Conservation (phyloP, 1,140 invertebrate genomes). For the Brevipalpus yothersi region DNA sequence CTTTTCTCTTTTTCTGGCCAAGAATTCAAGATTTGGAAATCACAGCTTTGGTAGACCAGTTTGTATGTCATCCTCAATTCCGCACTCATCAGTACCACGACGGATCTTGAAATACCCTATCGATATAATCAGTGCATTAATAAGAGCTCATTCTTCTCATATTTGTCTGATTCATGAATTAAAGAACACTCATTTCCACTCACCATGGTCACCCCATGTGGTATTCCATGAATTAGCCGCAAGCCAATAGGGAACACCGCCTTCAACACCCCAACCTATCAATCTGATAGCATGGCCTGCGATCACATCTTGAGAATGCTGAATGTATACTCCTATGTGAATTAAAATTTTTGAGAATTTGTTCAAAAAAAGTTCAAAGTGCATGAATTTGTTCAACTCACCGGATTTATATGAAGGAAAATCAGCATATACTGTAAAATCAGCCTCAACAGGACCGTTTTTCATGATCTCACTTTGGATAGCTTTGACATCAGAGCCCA, state of each 20-base stretch:
- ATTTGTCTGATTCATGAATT: too few relatives aligned
- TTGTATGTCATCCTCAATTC: too few relatives aligned
- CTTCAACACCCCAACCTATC: constrained; percentile 8
- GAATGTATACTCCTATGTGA: background rate
- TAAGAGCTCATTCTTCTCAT: too few relatives aligned
- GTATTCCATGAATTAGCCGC: constrained; percentile 20
- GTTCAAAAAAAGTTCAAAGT: background rate
- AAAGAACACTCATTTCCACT: background rate
- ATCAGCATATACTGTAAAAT: constrained; percentile 69
- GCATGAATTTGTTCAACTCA: constrained; percentile 14
- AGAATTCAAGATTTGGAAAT: too few relatives aligned
- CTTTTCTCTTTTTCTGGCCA: too few relatives aligned
- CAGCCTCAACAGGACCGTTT: constrained; percentile 73
- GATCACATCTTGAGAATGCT: background rate
- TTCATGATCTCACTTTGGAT: constrained; percentile 60
- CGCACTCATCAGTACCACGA: too few relatives aligned
- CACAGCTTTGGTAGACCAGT: too few relatives aligned
- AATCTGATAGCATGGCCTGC: constrained; percentile 10
- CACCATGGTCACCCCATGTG: constrained; percentile 18
- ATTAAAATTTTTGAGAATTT: background rate
- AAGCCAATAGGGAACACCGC: constrained; percentile 10
- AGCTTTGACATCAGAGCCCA: constrained; percentile 25
- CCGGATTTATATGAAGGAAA: constrained; percentile 59
- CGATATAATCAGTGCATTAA: too few relatives aligned
- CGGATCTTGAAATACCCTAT: too few relatives aligned